These are phyloP conservation scores for Drosophila tanythrix DNA, from an alignment of 2,888 invertebrate species.

Conservation along the genomic window DNA sequence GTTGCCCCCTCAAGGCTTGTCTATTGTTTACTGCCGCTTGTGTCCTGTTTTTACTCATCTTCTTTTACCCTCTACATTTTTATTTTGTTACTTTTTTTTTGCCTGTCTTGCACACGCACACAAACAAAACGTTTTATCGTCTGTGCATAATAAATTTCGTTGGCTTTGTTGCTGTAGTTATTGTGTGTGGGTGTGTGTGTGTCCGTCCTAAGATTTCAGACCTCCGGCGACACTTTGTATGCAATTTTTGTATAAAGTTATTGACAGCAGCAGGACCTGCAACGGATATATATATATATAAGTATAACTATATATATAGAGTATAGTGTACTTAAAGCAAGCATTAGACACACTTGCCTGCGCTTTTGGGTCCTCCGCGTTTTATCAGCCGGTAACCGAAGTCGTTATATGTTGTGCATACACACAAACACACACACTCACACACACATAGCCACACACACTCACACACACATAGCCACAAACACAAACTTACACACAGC, in stretches of 20 bases:
- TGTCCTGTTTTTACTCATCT: conserved; percentile 26
- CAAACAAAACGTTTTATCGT: conserved; percentile 76
- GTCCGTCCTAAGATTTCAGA: conserved; percentile 32
- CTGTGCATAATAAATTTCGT: conserved; percentile 78
- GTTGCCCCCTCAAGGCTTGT: conserved; percentile 53
- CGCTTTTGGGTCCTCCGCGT: conserved; percentile 34
- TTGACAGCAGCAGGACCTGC: conserved; percentile 52
- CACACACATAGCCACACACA: conserved; percentile 6
- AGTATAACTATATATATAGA: neutral
- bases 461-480: neutral
- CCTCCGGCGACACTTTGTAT: conserved; percentile 32
- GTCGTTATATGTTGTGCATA: conserved; percentile 57
- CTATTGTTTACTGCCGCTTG: conserved; percentile 66
- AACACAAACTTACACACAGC: neutral
- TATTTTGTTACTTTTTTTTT: conserved; percentile 14
- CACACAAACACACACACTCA: conserved; percentile 17
- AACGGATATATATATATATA: conserved; percentile 21
- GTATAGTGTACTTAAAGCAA: conserved; percentile 30
- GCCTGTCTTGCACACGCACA: conserved; percentile 22
- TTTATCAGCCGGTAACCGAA: conserved; percentile 64
- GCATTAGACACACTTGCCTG: conserved; percentile 75
- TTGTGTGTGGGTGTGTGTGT: conserved; percentile 1
- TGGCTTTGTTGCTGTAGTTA: conserved; percentile 41
- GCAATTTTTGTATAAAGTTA: conserved; percentile 66
- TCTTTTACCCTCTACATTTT: conserved; percentile 11